Conservation (phyloP, 64 coral and sea anemone genomes). For the Montipora foliosa region DNA sequence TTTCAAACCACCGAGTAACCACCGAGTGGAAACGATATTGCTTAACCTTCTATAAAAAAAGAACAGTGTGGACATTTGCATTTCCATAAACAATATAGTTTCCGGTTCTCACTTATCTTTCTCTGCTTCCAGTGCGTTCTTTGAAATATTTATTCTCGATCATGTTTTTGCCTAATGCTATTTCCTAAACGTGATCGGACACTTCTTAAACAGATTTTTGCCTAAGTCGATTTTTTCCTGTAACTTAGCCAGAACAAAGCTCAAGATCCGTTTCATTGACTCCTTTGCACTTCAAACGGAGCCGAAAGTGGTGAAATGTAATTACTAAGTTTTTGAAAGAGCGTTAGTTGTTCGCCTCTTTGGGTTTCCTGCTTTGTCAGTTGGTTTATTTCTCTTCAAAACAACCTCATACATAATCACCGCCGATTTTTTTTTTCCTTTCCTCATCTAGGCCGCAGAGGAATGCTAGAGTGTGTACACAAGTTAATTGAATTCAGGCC, state of each 20-base stretch:
- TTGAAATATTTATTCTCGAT: conserved; percentile 24
- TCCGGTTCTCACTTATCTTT: conserved; percentile 40
- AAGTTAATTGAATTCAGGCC: conserved; percentile 34
- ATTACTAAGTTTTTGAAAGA: conserved; percentile 16
- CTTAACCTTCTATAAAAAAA: conserved; percentile 31
- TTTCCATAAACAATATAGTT: conserved; percentile 64
- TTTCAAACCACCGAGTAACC: conserved; percentile 1
- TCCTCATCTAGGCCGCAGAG: not conserved
- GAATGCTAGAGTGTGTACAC: conserved; percentile 38
- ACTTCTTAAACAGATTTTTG: conserved; percentile 27
- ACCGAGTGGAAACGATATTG: conserved; percentile 31
- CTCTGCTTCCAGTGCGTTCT: conserved; percentile 46
- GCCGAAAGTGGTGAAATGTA: conserved; percentile 51
- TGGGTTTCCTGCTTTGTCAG: conserved; percentile 58
- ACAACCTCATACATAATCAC: conserved; percentile 10
- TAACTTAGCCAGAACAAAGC: not conserved
- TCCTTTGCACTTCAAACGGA: conserved; percentile 49
- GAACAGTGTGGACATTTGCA: conserved; percentile 49
- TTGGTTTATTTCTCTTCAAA: conserved; percentile 41
- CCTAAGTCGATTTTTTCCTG: not conserved
- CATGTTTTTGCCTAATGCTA: not conserved
- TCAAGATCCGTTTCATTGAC: not conserved
- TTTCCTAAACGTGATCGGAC: conserved; percentile 4
- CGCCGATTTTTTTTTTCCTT: not conserved
- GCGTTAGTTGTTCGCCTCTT: conserved; percentile 30